Conservation (phyloP, 1,140 invertebrate species). For the Ostrea denselamellosa region DNA sequence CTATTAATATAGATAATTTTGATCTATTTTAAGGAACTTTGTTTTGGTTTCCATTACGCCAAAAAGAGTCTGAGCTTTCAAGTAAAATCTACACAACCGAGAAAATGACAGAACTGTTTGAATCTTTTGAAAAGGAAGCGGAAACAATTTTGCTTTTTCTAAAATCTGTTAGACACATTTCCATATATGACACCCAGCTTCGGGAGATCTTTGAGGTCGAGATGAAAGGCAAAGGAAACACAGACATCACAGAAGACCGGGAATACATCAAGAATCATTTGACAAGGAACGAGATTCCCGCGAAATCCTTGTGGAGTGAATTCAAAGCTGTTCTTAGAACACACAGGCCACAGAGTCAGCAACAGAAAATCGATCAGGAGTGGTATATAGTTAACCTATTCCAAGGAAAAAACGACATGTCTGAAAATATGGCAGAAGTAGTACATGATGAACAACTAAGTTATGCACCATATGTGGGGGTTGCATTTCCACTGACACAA, state of each 20-base stretch:
- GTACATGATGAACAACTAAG: slow-evolving; percentile 53
- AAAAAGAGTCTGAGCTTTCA: slow-evolving; percentile 50
- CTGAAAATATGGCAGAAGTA: slow-evolving; percentile 47
- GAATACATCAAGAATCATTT: slow-evolving; percentile 8
- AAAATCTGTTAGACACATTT: slow-evolving; percentile 47
- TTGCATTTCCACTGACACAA: slow-evolving; percentile 58
- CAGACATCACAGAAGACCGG: not conserved
- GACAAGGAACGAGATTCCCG: not conserved
- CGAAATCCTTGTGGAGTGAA: not conserved
- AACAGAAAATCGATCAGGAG: not conserved
- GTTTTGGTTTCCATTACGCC: slow-evolving; percentile 65
- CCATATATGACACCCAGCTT: not conserved
- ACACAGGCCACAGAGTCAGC: not conserved
- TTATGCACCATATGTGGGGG: slow-evolving; percentile 70
- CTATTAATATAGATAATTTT: not conserved
- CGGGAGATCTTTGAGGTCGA: not conserved
- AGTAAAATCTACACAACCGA: slow-evolving; percentile 55
- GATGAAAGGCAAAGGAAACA: not conserved
- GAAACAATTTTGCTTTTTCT: slow-evolving; percentile 59
- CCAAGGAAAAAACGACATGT: slow-evolving; percentile 47
- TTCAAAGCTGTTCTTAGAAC: not conserved
- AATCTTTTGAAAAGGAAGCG: slow-evolving; percentile 57
- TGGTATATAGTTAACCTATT: slow-evolving; percentile 61
- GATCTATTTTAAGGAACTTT: slow-evolving; percentile 56
- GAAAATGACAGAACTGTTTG: slow-evolving; percentile 60